A percentile compares a stretch with the other conserved stretches of the same genome.
phyloP scores from a whole-genome alignment of 2,113 vertebrate species.

The Spea multiplicata region DNA sequence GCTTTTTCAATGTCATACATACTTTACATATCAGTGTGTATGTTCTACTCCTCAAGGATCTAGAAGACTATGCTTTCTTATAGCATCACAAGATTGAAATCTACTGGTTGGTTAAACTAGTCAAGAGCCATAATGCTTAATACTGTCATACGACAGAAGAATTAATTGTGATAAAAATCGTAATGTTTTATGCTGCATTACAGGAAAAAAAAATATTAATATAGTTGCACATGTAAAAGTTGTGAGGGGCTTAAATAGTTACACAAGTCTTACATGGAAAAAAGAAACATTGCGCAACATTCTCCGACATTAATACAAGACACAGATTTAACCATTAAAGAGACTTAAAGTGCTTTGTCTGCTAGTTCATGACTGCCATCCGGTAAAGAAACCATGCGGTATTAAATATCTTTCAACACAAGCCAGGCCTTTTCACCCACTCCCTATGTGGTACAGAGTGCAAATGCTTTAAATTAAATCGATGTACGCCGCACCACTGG shows the following conservation, averaged over 20 bases:
- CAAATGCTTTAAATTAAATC: slow-evolving; percentile 41
- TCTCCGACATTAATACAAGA: slow-evolving; percentile 19
- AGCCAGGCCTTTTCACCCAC: not conserved
- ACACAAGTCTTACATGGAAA: not conserved
- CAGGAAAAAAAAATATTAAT: too few relatives aligned
- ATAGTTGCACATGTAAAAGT: not conserved
- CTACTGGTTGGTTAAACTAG: too few relatives aligned
- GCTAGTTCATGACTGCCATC: slow-evolving; percentile 33
- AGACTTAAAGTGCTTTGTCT: too few relatives aligned
- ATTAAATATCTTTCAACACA: slow-evolving; percentile 50
- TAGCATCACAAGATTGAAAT: too few relatives aligned
- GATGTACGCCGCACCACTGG: slow-evolving; percentile 11
- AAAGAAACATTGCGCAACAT: not conserved
- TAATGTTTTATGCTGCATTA: too few relatives aligned
- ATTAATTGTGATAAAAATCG: too few relatives aligned
- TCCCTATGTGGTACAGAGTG: not conserved
- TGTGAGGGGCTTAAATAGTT: not conserved
- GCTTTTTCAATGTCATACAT: too few relatives aligned
- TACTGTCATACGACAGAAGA: too few relatives aligned
- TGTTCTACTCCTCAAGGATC: too few relatives aligned
- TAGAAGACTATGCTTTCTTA: too few relatives aligned
- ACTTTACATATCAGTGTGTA: too few relatives aligned
- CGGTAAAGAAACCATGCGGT: slow-evolving; percentile 35
- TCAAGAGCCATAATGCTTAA: too few relatives aligned
- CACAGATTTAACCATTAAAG: not conserved